Evolutionary conservation across 1,140 invertebrate species (phyloP).

Genomic region (Camponotus vicinus): DNA sequence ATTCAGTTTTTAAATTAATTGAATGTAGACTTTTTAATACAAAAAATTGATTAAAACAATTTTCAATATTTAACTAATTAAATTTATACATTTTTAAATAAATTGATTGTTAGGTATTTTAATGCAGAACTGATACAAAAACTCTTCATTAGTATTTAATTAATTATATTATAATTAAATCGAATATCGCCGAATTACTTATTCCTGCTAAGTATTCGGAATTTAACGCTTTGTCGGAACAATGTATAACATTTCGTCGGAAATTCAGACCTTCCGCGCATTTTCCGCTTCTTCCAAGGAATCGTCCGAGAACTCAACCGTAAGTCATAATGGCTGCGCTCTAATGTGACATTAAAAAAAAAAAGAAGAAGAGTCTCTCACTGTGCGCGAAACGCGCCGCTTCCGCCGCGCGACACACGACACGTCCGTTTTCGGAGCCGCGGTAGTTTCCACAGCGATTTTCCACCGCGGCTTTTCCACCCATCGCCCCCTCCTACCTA

Average conservation of each 20-base stretch:
- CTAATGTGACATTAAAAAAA: slow-evolving; percentile 37
- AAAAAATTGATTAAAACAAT: not conserved
- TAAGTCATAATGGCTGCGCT: not conserved
- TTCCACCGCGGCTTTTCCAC: slow-evolving; percentile 34
- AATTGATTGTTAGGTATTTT: too few relatives aligned
- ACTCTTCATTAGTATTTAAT: not conserved
- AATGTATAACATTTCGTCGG: not conserved
- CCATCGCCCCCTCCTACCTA: not conserved
- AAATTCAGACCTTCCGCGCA: not conserved
- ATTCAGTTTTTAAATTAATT: slow-evolving; percentile 3
- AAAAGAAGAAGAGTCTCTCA: not conserved
- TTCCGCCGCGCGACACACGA: slow-evolving; percentile 29
- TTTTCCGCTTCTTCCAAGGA: not conserved
- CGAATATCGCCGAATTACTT: not conserved
- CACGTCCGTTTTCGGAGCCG: not conserved
- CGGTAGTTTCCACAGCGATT: slow-evolving; percentile 31
- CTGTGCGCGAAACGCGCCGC: slow-evolving; percentile 1
- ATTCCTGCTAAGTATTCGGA: not conserved
- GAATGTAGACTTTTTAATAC: not conserved
- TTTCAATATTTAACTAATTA: too few relatives aligned
- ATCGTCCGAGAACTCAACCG: not conserved
- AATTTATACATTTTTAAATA: too few relatives aligned
- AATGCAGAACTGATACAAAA: not conserved
- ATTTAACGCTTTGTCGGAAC: not conserved
- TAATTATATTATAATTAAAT: not conserved